Conservation (phyloP, 2,888 invertebrate species). For the Sphaerolaimus hirsutus region DNA sequence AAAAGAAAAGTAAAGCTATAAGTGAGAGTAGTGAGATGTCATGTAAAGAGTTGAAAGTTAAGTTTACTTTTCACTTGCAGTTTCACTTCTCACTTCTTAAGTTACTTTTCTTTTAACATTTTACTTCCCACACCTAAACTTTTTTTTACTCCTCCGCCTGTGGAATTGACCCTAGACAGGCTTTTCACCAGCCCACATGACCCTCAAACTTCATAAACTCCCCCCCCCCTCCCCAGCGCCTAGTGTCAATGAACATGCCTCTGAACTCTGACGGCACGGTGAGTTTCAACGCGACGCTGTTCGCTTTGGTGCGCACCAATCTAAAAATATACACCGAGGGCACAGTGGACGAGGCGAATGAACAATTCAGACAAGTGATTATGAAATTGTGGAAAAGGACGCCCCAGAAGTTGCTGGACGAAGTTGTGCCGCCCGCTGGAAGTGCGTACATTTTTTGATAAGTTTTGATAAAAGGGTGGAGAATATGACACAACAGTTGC, state of each 20-base stretch:
- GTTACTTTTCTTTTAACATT: too few species aligned
- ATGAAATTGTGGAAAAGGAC: constrained; percentile 96
- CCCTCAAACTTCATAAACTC: too few species aligned
- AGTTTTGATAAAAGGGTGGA: neutral
- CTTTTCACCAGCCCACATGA: too few species aligned
- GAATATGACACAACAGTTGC: too few species aligned
- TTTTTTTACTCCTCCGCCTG: too few species aligned
- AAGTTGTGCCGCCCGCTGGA: constrained; percentile 93
- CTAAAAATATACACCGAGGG: constrained; percentile 75
- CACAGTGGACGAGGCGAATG: constrained; percentile 78
- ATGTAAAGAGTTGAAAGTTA: too few species aligned
- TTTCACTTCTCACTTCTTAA: too few species aligned
- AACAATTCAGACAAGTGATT: constrained; percentile 71
- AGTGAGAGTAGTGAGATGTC: too few species aligned
- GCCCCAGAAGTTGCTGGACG: constrained; percentile 72
- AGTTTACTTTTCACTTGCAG: too few species aligned
- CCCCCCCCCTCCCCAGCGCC: constrained; percentile 38
- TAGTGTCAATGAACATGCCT: constrained; percentile 99
- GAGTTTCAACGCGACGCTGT: constrained; percentile 91
- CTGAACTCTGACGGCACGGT: constrained; percentile 95
- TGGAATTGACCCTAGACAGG: too few species aligned
- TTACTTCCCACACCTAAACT: too few species aligned
- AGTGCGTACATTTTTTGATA: constrained; percentile 33
- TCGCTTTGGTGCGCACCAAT: constrained; percentile 87
- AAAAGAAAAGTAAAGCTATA: too few species aligned